Conservation (phyloP, 2,888 invertebrate species). For the Altica lythri region DNA sequence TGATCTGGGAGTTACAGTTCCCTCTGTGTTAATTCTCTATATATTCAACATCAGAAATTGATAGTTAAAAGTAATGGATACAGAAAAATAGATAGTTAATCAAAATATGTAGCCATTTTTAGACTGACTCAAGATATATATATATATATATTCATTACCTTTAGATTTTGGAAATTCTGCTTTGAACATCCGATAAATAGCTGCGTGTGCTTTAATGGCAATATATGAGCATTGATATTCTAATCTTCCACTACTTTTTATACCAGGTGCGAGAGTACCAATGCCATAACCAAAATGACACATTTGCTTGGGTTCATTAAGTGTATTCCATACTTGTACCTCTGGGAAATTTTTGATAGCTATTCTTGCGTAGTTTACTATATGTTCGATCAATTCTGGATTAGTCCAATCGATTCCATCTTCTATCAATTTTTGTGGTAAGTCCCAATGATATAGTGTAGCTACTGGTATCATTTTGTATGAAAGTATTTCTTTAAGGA, state of each 20-base stretch:
- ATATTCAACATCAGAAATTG: no score
- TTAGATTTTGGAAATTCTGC: conserved; percentile 58
- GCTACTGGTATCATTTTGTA: conserved; percentile 63
- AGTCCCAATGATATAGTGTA: conserved; percentile 64
- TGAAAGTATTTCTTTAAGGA: conserved; percentile 72
- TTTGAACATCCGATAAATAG: conserved; percentile 67
- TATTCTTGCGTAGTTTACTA: conserved; percentile 62
- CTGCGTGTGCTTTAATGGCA: conserved; percentile 69
- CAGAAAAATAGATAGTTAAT: no score
- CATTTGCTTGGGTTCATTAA: conserved; percentile 63
- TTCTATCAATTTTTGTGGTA: conserved; percentile 50
- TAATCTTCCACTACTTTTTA: conserved; percentile 62
- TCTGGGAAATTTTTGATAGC: conserved; percentile 57
- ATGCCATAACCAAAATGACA: conserved; percentile 57
- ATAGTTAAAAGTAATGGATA: no score
- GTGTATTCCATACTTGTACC: conserved; percentile 66
- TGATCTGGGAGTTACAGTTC: no score
- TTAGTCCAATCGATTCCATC: conserved; percentile 68
- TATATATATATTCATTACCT: no score
- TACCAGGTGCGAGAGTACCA: conserved; percentile 60
- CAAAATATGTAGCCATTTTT: no score
- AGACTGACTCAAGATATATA: no score
- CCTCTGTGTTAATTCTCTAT: no score
- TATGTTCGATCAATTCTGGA: conserved; percentile 63
- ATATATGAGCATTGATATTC: conserved; percentile 69